phyloP scores from a whole-genome alignment of 2,113 vertebrate genomes.

The Brienomyrus longianalis region DNA sequence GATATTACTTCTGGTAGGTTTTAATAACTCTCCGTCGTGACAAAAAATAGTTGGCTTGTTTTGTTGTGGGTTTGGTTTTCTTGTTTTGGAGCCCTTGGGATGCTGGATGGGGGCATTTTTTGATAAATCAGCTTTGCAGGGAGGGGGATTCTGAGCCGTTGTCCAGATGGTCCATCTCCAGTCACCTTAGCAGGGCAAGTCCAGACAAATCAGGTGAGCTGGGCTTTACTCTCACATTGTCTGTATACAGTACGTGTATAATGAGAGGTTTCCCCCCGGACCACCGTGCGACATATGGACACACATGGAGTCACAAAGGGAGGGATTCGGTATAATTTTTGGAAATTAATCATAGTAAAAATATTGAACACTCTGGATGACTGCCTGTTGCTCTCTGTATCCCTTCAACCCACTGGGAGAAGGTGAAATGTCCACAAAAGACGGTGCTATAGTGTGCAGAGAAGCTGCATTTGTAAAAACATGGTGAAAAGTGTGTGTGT shows the following conservation, averaged over 20 bases:
- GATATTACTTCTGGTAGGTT: not conserved
- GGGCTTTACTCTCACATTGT: not conserved
- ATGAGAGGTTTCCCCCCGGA: not conserved
- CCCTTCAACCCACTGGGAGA: not conserved
- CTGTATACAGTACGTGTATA: not conserved
- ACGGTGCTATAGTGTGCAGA: not conserved
- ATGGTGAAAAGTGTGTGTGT: not conserved
- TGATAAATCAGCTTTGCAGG: not conserved
- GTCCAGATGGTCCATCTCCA: not conserved
- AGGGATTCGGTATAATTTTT: not conserved
- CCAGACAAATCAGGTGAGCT: not conserved
- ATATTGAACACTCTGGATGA: accelerated
- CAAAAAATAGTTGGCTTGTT: not conserved
- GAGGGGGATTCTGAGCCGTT: not conserved
- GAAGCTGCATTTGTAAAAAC: not conserved
- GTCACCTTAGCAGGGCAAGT: not conserved
- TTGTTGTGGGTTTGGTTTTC: not conserved
- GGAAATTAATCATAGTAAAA: not conserved
- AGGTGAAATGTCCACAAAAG: not conserved
- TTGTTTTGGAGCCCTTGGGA: not conserved
- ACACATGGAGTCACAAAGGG: not conserved
- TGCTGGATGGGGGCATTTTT: not conserved
- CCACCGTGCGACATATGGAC: not conserved
- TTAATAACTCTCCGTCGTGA: not conserved
- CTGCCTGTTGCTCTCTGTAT: not conserved